Evolutionary conservation across 2,888 invertebrate genomes (phyloP).

Genomic region (Melinopterus prodromus): DNA sequence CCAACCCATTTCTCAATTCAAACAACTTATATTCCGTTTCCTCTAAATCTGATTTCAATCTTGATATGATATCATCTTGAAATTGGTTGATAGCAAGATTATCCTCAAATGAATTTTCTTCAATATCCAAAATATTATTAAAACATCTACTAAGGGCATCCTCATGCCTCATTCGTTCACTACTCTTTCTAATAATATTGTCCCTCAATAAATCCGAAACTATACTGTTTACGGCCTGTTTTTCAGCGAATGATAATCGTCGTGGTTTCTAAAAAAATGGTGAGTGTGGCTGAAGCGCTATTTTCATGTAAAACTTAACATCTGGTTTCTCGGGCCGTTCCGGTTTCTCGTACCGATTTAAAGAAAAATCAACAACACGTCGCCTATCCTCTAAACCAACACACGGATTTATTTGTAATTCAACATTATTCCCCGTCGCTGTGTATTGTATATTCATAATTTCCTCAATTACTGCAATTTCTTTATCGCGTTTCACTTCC

Average conservation of each 20-base stretch:
- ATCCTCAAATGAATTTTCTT: not conserved
- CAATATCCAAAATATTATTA: not conserved
- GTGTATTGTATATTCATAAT: not conserved
- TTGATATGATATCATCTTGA: not conserved
- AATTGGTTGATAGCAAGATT: not conserved
- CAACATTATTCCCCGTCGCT: not conserved
- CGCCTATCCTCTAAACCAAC: not conserved
- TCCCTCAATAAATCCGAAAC: slow-evolving; percentile 40
- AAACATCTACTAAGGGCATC: slow-evolving; percentile 30
- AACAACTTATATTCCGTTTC: not conserved
- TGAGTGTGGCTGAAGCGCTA: not conserved
- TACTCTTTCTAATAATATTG: slow-evolving; percentile 48
- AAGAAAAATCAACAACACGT: not conserved
- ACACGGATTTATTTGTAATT: not conserved
- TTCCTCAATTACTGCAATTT: not conserved
- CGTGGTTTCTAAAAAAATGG: slow-evolving; percentile 38
- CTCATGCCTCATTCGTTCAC: slow-evolving; percentile 26
- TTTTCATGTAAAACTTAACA: slow-evolving; percentile 27
- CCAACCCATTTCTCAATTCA: slow-evolving; percentile 30
- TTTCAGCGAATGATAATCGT: slow-evolving; percentile 41
- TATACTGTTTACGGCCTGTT: slow-evolving; percentile 37
- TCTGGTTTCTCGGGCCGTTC: slow-evolving; percentile 12
- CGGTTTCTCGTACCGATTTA: slow-evolving; percentile 14
- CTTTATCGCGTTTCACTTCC: not conserved
- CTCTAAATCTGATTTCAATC: not conserved